Conservation (phyloP, 1,140 invertebrate genomes). For the Antheraea mylitta region DNA sequence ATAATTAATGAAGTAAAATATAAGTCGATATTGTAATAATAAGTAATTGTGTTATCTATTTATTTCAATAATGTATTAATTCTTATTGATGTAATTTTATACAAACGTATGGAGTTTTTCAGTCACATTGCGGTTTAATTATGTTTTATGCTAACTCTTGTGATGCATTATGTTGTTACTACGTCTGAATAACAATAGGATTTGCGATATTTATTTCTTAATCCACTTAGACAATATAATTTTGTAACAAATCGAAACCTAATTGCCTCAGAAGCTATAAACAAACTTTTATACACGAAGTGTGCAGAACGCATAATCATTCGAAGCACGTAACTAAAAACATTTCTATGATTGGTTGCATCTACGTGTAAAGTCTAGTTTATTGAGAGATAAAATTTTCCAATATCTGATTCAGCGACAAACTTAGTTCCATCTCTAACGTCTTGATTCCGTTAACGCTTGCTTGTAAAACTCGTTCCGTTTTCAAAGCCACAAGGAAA, state of each 20-base stretch:
- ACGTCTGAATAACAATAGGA: no score
- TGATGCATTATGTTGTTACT: no score
- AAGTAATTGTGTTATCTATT: no score
- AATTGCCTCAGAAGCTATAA: neutral
- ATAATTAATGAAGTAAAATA: no score
- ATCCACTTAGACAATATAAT: neutral
- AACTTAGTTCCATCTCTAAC: neutral
- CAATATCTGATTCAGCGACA: neutral
- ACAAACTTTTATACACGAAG: neutral
- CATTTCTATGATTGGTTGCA: neutral
- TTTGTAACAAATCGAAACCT: no score
- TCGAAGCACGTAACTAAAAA: neutral
- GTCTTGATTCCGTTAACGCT: constrained; percentile 11
- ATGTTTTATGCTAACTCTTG: no score
- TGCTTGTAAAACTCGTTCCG: constrained; percentile 23
- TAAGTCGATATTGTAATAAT: no score
- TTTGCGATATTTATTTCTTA: neutral
- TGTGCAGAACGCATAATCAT: neutral
- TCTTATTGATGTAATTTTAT: no score
- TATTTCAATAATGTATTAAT: no score
- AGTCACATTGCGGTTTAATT: no score
- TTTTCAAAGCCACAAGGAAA: constrained; percentile 21
- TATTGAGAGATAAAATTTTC: constrained; percentile 7
- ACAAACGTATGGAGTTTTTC: no score
- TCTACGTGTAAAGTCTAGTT: neutral